These are phyloP conservation scores for Poeciliopsis turneri DNA, from an alignment of 2,797 vertebrate species.

Conservation along the genomic window DNA sequence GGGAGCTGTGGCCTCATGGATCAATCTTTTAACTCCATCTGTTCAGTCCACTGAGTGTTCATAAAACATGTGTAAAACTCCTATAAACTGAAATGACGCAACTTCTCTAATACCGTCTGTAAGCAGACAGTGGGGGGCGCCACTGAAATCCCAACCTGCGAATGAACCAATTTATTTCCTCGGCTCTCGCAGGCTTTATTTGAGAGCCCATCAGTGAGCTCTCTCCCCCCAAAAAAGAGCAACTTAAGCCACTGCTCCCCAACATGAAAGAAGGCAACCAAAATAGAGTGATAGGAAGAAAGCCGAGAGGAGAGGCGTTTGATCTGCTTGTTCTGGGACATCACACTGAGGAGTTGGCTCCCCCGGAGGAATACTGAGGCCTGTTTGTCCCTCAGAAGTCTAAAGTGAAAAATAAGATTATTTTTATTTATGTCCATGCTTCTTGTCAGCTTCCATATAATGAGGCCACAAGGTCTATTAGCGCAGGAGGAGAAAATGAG, in stretches of 20 bases:
- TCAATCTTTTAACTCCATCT: not conserved
- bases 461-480: conserved; percentile 56
- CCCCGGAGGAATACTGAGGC: conserved; percentile 46
- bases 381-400: conserved; percentile 67
- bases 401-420: conserved; percentile 61
- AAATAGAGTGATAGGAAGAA: conserved; percentile 65
- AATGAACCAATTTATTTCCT: conserved; percentile 69
- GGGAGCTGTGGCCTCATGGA: conserved; percentile 63
- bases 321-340: conserved; percentile 70
- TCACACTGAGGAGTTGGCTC: conserved; percentile 52
- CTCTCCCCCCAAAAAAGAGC: conserved; percentile 34
- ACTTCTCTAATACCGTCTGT: conserved; percentile 45
- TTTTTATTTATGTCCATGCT: conserved; percentile 49
- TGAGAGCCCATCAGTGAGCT: conserved; percentile 70
- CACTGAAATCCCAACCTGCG: conserved; percentile 27
- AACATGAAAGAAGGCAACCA: conserved; percentile 73
- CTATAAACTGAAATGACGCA: conserved; percentile 57
- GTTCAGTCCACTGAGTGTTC: conserved; percentile 27
- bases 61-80: conserved; percentile 60
- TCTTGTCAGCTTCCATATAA: conserved; percentile 53
- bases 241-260: conserved; percentile 74
- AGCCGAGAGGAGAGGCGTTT: conserved; percentile 63
- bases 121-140: conserved; percentile 56
- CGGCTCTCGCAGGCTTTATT: conserved; percentile 58
- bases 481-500: conserved; percentile 19